Evolutionary conservation across 2,888 invertebrate genomes (phyloP), one percentile per base, ranked within the genome.

Genomic region (Tridacna gigas): DNA sequence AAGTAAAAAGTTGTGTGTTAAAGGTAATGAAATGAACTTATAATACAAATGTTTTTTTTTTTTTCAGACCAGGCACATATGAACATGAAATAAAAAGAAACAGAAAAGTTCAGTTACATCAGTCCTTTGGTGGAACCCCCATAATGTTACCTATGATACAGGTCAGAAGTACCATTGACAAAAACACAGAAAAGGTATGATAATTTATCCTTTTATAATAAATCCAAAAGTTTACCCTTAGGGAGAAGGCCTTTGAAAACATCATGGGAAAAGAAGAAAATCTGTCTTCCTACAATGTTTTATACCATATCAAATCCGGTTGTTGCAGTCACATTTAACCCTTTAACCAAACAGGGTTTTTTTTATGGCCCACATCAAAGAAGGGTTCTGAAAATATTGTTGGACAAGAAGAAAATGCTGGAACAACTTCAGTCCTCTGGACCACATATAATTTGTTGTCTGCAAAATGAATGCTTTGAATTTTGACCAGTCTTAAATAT

Each of bases 101-200:
- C 86, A 88, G 93, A 74, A 92, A 93, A 79, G 94, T 95, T 7
- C 92, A 93, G 82, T 94, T 94, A 94, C 94, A 95, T 77, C 94
- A 95, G 88, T 93, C 94, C 12, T 95, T 95, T 90, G 95, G 95
- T 18, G 92, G 94, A 5, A 80, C 90, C 1, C 95, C 95, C 0
- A 91, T 94, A 25, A 86, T 93, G 74, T 88, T 95, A 78, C 95
- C 95, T 0, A 87, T 88, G 48, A 92, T 94, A 20, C 90, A 91
- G 48, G 91, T 94, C 75, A 91, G 93, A 82, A 95, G 95, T 83
- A 94, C 94, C 28, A 94, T 95, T 66, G 90, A 91, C 74, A 91
- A 91, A 84, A 95, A 95, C 88, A 95, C 95, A 83, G 93, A 94
- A 76, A 95, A 95, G 93, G 94, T 95, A 79, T n/a, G 20, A 20